These are phyloP conservation scores for Atopsyche davidsoni DNA, from an alignment of 1,140 invertebrate species.

Conservation along the genomic window DNA sequence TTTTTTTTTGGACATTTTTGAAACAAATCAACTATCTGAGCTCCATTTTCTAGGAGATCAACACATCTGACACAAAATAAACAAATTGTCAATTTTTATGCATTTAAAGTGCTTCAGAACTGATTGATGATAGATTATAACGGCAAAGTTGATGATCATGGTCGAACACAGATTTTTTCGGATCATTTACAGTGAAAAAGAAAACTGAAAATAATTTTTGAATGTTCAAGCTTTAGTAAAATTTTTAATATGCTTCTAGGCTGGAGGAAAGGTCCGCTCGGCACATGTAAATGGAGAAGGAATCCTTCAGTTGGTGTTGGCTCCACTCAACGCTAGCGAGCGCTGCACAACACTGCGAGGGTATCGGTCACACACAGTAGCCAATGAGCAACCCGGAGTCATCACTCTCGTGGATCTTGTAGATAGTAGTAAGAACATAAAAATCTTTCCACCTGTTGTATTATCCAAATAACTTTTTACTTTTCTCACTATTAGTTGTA, in stretches of 20 bases:
- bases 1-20: background rate
- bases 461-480: constrained; percentile 1
- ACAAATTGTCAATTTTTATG: background rate
- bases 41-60: background rate
- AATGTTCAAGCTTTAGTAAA: too few species aligned
- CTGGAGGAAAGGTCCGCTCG: constrained; percentile 30
- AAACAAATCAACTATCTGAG: background rate
- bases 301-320: constrained; percentile 36
- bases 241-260: constrained; percentile 29
- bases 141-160: too few species aligned
- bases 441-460: constrained; percentile 5
- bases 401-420: constrained; percentile 41
- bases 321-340: constrained; percentile 34
- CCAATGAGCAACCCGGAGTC: constrained; percentile 38
- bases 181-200: too few species aligned
- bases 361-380: constrained; percentile 39
- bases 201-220: too few species aligned
- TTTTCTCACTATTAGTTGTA: background rate
- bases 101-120: constrained; percentile 2
- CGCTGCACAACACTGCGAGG: constrained; percentile 42
- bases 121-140: too few species aligned
- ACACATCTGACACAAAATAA: background rate
- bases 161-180: too few species aligned
- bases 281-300: constrained; percentile 35
- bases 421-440: constrained; percentile 39